Percentiles rank a stretch among this genome's conserved stretches.
These are phyloP conservation scores for Anhinga anhinga DNA, from an alignment of 2,113 vertebrate species.

Conservation along the genomic window DNA sequence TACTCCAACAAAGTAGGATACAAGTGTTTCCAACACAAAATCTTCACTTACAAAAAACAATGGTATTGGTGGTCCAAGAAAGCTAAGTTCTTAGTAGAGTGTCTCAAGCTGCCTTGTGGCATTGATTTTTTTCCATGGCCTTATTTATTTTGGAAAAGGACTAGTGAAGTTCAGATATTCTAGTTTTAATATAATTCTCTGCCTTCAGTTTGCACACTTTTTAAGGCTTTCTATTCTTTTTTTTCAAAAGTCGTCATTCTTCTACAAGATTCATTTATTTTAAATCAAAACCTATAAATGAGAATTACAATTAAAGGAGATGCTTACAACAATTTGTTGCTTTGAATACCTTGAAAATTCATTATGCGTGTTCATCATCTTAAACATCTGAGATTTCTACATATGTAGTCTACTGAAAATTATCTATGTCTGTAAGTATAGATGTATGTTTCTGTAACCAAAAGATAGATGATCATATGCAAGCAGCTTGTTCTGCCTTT, in stretches of 20 bases:
- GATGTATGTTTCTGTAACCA: neutral
- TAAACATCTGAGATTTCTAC: neutral
- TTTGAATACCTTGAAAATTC: neutral
- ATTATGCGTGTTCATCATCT: neutral
- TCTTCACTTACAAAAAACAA: neutral
- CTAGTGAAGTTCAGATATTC: conserved; percentile 16
- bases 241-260: neutral
- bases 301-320: neutral
- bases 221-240: neutral
- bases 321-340: neutral
- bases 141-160: conserved; percentile 49
- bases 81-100: conserved; percentile 1
- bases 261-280: neutral
- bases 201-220: neutral
- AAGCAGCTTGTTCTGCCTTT: neutral
- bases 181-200: conserved; percentile 13
- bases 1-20: conserved; percentile 9
- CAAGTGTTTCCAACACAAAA: neutral
- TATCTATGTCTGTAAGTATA: neutral
- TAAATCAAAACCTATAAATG: neutral
- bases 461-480: neutral
- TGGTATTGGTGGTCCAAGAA: conserved; percentile 12
- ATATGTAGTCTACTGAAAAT: neutral
- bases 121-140: conserved; percentile 10
- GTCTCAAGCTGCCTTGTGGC: conserved; percentile 47